These are phyloP conservation scores for Pectinophora gossypiella DNA, from an alignment of 1,140 invertebrate genomes.

Conservation along the genomic window DNA sequence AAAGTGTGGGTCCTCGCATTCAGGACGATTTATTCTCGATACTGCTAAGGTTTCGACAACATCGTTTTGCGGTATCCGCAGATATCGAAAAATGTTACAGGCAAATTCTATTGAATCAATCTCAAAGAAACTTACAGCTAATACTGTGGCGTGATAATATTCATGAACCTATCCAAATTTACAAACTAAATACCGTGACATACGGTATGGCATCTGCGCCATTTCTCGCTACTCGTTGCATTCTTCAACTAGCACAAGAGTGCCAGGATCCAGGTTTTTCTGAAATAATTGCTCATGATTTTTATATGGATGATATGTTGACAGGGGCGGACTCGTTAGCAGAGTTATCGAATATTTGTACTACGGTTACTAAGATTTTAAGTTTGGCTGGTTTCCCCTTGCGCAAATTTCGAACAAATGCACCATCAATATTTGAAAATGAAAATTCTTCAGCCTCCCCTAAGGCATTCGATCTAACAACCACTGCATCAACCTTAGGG, in stretches of 20 bases:
- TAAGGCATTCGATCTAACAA: neutral
- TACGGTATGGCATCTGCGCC: too few species aligned
- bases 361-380: neutral
- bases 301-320: too few species aligned
- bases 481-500: neutral
- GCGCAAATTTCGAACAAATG: neutral
- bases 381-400: neutral
- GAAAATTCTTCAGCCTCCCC: neutral
- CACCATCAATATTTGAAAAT: neutral
- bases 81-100: constrained; percentile 1
- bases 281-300: neutral
- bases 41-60: neutral
- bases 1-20: neutral
- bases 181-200: too few species aligned
- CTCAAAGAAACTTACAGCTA: too few species aligned
- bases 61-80: neutral
- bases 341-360: neutral
- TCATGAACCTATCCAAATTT: neutral
- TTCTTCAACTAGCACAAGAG: neutral
- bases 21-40: neutral
- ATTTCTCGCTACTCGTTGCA: neutral
- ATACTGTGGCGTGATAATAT: neutral
- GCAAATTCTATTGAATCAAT: too few species aligned
- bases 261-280: neutral
- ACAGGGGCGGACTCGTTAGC: neutral